A percentile compares a stretch with the other conserved stretches of the same genome.
These are phyloP conservation scores for Takifugu bimaculatus DNA, from an alignment of 2,113 vertebrate species.

Conservation along the genomic window DNA sequence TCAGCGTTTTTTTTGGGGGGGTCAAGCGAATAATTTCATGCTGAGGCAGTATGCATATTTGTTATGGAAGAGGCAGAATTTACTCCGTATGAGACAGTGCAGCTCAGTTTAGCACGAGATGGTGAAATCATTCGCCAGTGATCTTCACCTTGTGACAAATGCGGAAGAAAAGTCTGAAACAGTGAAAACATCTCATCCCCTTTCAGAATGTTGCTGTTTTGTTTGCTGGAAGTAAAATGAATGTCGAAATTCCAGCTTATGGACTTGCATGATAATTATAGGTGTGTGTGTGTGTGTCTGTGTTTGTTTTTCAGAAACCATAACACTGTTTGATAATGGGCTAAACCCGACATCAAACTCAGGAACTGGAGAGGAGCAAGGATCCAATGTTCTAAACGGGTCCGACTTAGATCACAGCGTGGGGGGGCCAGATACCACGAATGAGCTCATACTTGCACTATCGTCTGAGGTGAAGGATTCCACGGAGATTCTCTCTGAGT, in stretches of 20 bases:
- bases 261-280: background rate
- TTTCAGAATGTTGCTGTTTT: too few relatives aligned
- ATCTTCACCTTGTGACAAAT: too few relatives aligned
- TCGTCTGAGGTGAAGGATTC: conserved; percentile 87
- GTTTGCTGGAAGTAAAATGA: too few relatives aligned
- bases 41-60: background rate
- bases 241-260: too few relatives aligned
- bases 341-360: conserved; percentile 87
- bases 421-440: conserved; percentile 78
- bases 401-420: conserved; percentile 76
- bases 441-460: conserved; percentile 83
- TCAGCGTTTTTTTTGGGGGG: too few relatives aligned
- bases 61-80: too few relatives aligned
- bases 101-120: background rate
- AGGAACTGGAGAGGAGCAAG: conserved; percentile 85
- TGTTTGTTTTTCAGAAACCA: conserved; percentile 72
- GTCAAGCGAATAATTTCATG: too few relatives aligned
- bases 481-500: conserved; percentile 82
- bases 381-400: conserved; percentile 82
- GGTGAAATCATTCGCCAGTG: too few relatives aligned
- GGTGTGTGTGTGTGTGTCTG: background rate
- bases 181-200: too few relatives aligned
- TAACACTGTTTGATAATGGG: conserved; percentile 73
- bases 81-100: too few relatives aligned
- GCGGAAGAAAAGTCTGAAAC: too few relatives aligned